phyloP scores from a whole-genome alignment of 2,888 invertebrate species.

The Calliopum simillimum region DNA sequence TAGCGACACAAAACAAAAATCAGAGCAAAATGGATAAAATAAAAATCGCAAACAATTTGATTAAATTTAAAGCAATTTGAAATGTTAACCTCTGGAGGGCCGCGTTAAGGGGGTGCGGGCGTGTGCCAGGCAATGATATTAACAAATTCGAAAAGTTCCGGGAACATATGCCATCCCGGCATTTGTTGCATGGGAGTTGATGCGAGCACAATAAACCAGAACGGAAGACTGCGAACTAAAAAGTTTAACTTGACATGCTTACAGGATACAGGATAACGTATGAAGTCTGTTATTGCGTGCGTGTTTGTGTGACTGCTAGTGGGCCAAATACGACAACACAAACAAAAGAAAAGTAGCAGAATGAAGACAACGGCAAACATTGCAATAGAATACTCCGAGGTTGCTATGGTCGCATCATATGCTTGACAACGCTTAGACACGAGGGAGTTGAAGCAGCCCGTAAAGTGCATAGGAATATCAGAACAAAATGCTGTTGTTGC shows the following conservation, averaged over 20 bases:
- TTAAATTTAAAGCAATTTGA: conserved; percentile 60
- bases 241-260: conserved; percentile 20
- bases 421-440: conserved; percentile 12
- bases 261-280: too few species aligned
- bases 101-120: conserved; percentile 21
- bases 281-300: too few species aligned
- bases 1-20: background rate
- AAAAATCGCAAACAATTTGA: conserved; percentile 60
- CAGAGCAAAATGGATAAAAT: conserved; percentile 22
- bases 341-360: background rate
- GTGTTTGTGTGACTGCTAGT: too few species aligned
- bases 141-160: background rate
- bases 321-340: too few species aligned
- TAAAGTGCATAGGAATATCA: too few species aligned
- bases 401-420: background rate
- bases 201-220: conserved; percentile 8
- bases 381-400: too few species aligned
- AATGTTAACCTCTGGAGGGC: conserved; percentile 51
- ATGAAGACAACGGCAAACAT: too few species aligned
- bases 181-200: background rate
- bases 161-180: background rate
- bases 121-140: background rate
- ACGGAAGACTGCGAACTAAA: conserved; percentile 15
- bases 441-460: background rate
- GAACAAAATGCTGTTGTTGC: background rate